Conservation (phyloP, 1,140 invertebrate genomes). For the Thalassaphorura encarpata region DNA sequence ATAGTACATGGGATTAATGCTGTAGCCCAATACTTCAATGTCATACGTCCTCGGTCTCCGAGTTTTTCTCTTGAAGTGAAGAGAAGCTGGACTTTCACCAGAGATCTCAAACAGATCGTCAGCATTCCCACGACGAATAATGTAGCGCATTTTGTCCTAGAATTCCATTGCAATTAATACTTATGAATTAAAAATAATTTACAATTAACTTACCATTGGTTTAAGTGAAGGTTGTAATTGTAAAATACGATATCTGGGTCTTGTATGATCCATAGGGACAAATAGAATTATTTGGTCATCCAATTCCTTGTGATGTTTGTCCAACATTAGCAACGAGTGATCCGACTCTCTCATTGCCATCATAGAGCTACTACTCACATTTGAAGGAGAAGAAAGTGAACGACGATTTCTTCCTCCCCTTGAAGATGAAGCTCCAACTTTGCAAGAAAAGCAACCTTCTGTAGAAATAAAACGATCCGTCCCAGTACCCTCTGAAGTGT, state of each 20-base stretch:
- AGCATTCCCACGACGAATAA: constrained; percentile 54
- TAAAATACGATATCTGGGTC: constrained; percentile 50
- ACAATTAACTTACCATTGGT: constrained; percentile 29
- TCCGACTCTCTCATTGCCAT: constrained; percentile 19
- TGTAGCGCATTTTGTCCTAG: constrained; percentile 52
- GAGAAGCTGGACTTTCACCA: constrained; percentile 51
- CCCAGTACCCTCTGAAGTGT: constrained; percentile 43
- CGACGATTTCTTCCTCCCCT: neutral
- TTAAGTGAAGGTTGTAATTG: constrained; percentile 53
- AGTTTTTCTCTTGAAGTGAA: constrained; percentile 51
- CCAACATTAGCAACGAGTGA: neutral
- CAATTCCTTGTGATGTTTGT: constrained; percentile 38
- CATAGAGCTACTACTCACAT: constrained; percentile 22
- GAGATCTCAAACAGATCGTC: constrained; percentile 52
- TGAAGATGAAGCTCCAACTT: too few species aligned
- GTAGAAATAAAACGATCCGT: constrained; percentile 64
- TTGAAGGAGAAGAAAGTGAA: neutral
- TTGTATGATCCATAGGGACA: constrained; percentile 49
- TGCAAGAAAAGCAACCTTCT: constrained; percentile 83
- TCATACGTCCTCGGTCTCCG: constrained; percentile 46
- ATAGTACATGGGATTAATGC: constrained; percentile 34
- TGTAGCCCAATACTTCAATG: constrained; percentile 47
- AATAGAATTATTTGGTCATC: constrained; percentile 44
- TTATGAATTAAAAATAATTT: constrained; percentile 30
- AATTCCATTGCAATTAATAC: constrained; percentile 14